Conservation (phyloP, 1,140 invertebrate species). For the Brachionus manjavacas region DNA sequence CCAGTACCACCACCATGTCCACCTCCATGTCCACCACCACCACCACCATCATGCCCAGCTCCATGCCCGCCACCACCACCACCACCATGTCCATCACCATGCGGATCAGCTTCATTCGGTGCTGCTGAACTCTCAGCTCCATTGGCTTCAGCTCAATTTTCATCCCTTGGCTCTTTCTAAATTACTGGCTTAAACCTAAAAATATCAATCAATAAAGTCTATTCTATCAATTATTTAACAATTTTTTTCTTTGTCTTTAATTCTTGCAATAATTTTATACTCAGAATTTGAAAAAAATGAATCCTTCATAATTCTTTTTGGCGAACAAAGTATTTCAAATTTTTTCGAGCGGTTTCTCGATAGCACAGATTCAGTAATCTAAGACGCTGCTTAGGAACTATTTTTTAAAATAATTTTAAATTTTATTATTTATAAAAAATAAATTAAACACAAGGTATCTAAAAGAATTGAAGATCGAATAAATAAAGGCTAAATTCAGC, state of each 20-base stretch:
- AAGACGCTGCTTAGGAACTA: no score
- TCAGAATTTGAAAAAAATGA: no score
- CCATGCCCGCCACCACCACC: neutral
- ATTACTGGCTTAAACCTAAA: neutral
- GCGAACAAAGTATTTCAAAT: no score
- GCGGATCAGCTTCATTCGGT: neutral
- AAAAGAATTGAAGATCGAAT: no score
- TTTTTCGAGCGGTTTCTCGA: no score
- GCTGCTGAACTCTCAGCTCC: neutral
- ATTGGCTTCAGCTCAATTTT: neutral
- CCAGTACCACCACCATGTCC: neutral
- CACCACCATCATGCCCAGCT: neutral
- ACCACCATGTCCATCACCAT: neutral
- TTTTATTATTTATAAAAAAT: no score
- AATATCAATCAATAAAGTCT: neutral
- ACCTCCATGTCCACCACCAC: neutral
- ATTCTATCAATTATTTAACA: neutral
- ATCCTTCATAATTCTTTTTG: no score
- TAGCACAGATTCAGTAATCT: no score
- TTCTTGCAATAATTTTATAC: no score
- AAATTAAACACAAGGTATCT: no score
- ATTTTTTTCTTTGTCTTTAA: neutral
- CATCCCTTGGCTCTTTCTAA: neutral
- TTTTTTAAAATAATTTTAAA: no score
- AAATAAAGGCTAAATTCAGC: no score